These are phyloP conservation scores for Drosophila littoralis DNA, from an alignment of 1,140 invertebrate genomes.

Conservation along the genomic window DNA sequence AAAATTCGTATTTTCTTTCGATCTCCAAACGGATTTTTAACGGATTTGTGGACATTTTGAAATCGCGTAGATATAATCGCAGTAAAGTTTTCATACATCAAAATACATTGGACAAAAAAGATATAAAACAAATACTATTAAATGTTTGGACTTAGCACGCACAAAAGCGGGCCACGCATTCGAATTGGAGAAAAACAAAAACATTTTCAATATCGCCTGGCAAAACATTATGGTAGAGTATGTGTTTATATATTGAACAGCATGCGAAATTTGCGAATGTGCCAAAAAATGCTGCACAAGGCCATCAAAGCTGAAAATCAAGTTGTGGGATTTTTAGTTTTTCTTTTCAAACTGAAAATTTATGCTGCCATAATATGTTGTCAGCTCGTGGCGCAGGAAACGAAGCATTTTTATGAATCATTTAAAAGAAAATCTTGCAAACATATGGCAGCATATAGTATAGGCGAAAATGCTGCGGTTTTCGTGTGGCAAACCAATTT, in stretches of 20 bases:
- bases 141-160: constrained; percentile 37
- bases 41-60: constrained; percentile 42
- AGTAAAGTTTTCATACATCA: constrained; percentile 6
- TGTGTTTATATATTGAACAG: constrained; percentile 37
- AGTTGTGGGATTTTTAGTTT: constrained; percentile 50
- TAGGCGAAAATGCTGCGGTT: constrained; percentile 7
- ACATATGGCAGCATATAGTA: constrained; percentile 28
- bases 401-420: constrained; percentile 65
- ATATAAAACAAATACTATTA: constrained; percentile 41
- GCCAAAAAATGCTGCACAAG: constrained; percentile 63
- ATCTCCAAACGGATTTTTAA: constrained; percentile 22
- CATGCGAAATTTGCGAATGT: constrained; percentile 64
- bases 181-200: constrained; percentile 30
- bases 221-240: constrained; percentile 37
- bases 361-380: constrained; percentile 48
- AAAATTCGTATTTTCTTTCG: constrained; percentile 48
- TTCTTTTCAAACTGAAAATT: constrained; percentile 35
- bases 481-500: constrained; percentile 34
- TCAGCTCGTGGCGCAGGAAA: constrained; percentile 39
- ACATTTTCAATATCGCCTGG: constrained; percentile 34
- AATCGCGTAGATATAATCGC: constrained; percentile 30
- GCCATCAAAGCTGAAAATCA: constrained; percentile 41
- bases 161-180: constrained; percentile 6
- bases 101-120: constrained; percentile 1
- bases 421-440: constrained; percentile 41